These are phyloP conservation scores for Branchipolynoe longqiensis DNA, from an alignment of 2,888 invertebrate genomes.

Conservation along the genomic window DNA sequence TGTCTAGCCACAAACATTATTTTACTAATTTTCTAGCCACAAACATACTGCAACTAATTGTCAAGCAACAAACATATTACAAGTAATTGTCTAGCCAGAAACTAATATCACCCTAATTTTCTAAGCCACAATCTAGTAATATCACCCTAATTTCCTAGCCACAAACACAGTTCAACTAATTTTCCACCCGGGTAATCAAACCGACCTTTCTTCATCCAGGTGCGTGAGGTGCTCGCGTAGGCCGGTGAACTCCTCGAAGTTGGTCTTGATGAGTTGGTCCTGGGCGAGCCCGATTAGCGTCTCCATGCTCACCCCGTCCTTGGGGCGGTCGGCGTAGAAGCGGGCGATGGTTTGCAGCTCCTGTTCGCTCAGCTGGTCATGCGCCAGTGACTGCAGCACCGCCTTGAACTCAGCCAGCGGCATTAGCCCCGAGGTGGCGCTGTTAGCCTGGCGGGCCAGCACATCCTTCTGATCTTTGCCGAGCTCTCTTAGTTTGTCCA, in stretches of 20 bases:
- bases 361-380: constrained; percentile 72
- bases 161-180: no score
- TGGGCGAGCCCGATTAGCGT: constrained; percentile 77
- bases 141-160: no score
- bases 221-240: constrained; percentile 76
- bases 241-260: constrained; percentile 79
- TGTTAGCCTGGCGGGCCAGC: constrained; percentile 58
- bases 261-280: constrained; percentile 79
- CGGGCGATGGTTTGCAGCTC: constrained; percentile 78
- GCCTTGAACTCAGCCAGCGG: constrained; percentile 73
- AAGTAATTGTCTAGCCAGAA: no score
- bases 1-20: no score
- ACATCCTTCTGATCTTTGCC: constrained; percentile 72
- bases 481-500: constrained; percentile 70
- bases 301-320: constrained; percentile 70
- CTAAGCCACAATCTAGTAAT: no score
- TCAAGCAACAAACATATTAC: no score
- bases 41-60: no score
- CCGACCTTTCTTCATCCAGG: constrained; percentile 77
- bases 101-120: no score
- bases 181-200: no score
- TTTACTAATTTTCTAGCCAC: no score
- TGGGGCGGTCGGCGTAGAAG: constrained; percentile 69
- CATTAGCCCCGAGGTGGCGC: constrained; percentile 44
- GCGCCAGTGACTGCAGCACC: constrained; percentile 71